Evolutionary conservation across 1,140 invertebrate genomes (phyloP), one percentile per base, ranked within the genome.

Genomic region (Drosophila arawakana): DNA sequence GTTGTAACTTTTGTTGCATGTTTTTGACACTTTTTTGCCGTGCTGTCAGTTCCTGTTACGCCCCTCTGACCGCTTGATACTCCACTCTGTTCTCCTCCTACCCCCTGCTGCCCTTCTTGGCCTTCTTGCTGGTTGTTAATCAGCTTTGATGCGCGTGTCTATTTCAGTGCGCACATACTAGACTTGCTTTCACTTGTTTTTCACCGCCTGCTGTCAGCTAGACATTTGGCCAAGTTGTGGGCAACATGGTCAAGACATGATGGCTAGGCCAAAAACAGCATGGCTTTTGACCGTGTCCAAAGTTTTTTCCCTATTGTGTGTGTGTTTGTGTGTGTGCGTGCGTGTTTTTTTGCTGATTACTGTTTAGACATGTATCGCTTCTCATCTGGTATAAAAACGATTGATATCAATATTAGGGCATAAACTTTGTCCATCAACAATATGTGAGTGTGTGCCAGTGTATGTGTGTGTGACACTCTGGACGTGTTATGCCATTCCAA

Each of bases 401-500:
- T 86, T 86, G 83, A 83, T 86, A 88, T 86, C 83, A 86, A 86
- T 86, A 88, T 86, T 65, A 41, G 68, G 62, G 47, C 73, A 79
- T 76, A 52, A 78, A 76, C 76, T 75, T 67, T 58, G 65, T 18
- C 66, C 66, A 76, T 76, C 61, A 63, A 60, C 65, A 70, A 61
- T 41, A 50, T 77, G 70, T 57, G 6, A 30, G 25, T 30, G 25
- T 30, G 25, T 30, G 25, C 6, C 6, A 3, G 25, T 30, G 25
- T 30, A 6, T 30, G 25, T 30, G 25, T 30, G 6, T 30, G 25
- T 30, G 55, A 72, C 52, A 41, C 46, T 55, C 49, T 66, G 59
- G 8, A 41, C 54, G 41, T 46, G 58, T 70, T 41, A 9, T 52
- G 58, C 39, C 72, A 73, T 70, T 80, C 18, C 61, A 50, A 50